Evolutionary conservation across 2,888 invertebrate species (phyloP), one percentile per base, ranked within the genome.

Genomic region (Boloria selene): DNA sequence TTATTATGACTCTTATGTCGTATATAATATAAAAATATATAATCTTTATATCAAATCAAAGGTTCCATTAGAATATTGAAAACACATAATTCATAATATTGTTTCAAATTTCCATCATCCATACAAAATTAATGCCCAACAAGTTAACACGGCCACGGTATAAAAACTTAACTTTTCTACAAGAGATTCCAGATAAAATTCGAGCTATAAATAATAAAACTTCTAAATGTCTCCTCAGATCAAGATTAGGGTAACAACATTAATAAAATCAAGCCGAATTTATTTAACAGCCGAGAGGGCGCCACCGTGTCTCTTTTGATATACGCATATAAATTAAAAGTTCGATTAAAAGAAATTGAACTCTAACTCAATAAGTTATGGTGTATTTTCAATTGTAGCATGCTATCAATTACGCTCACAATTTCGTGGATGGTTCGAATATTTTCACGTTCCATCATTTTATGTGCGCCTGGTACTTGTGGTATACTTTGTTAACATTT

Each of bases 191-290:
- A 82, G 87, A 88, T 87, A 87, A 85, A 73, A 71, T 70, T 71
- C 67, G 70, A 74, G 84, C 81, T 84, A 87, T 92, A 92, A 92
- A 92, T 91, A 92, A 92, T 92, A 91, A 84, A 84, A 82, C 77
- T 83, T 82, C 78, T 89, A 88, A 89, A 88, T 76, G 88, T 88
- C 87, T 77, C 70, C 71, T 69, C 70, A 74, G 85, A 90, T 91
- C 89, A 84, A 88, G 91, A 90, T 90, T 83, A 82, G 71, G 74
- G 79, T 82, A 83, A 85, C 86, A 83, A 86, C 91, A 89, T 90
- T 88, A 90, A 91, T 91, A 91, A 90, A 90, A 87, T 85, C 83
- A 78, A 79, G 77, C 78, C 77, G 81, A 82, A 90, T 88, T 87
- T 88, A 81, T 86, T 83, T 85, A 83, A 82, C 78, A 76, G 72